Evolutionary conservation across 2,888 invertebrate genomes (phyloP).

Genomic region (Neoascia interrupta): DNA sequence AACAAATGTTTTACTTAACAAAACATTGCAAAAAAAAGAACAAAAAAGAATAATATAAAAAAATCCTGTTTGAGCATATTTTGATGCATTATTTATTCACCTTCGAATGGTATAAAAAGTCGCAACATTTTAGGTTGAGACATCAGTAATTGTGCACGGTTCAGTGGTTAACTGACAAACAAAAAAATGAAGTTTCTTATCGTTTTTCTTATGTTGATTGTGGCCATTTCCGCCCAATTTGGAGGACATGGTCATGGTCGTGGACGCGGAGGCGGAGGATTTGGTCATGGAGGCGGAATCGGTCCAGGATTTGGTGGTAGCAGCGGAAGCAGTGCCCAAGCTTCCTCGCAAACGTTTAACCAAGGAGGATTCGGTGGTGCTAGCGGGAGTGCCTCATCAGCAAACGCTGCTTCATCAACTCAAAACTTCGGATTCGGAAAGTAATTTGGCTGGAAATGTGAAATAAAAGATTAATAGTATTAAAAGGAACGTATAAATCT

Average conservation of each 20-base stretch:
- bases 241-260: too few species aligned
- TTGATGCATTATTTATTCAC: too few species aligned
- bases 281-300: not conserved
- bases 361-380: conserved; percentile 20
- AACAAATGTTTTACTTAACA: too few species aligned
- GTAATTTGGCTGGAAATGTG: not conserved
- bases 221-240: not conserved
- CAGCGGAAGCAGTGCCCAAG: conserved; percentile 12
- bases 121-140: too few species aligned
- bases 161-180: too few species aligned
- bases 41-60: too few species aligned
- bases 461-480: not conserved
- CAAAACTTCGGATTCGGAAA: conserved; percentile 28
- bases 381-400: conserved; percentile 28
- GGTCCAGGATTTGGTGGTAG: not conserved
- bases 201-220: not conserved
- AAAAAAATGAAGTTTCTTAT: conserved; percentile 1
- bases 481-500: too few species aligned
- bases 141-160: too few species aligned
- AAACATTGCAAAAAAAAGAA: too few species aligned
- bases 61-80: too few species aligned
- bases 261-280: not conserved
- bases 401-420: conserved; percentile 23
- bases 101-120: too few species aligned
- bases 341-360: conserved; percentile 21